Evolutionary conservation across 2,888 invertebrate genomes (phyloP).

Genomic region (Apodemia mormo): DNA sequence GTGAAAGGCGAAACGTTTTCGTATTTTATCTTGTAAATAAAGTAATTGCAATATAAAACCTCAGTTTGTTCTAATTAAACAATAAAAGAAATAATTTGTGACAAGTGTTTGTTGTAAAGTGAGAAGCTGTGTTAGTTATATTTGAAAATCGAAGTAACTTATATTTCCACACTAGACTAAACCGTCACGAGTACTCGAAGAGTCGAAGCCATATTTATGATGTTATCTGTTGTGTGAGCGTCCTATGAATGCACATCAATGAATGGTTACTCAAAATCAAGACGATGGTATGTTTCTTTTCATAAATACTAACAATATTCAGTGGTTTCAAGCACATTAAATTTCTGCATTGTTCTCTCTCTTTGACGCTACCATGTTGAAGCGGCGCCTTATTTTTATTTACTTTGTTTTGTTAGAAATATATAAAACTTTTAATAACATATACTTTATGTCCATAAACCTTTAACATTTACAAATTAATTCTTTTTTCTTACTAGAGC

Average conservation of each 20-base stretch:
- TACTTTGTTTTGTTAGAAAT: constrained; percentile 37
- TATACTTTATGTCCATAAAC: neutral
- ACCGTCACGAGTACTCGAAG: constrained; percentile 77
- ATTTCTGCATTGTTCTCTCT: constrained; percentile 63
- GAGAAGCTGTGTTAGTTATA: constrained; percentile 55
- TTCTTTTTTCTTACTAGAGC: neutral
- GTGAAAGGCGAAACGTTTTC: constrained; percentile 84
- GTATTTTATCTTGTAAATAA: constrained; percentile 78
- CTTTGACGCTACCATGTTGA: constrained; percentile 72
- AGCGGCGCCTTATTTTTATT: constrained; percentile 71
- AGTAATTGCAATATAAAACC: constrained; percentile 62
- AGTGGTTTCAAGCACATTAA: constrained; percentile 45
- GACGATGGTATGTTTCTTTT: constrained; percentile 72
- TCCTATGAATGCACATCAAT: constrained; percentile 75
- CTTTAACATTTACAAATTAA: neutral
- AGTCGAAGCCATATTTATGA: constrained; percentile 85
- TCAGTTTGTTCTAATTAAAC: constrained; percentile 49
- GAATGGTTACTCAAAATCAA: constrained; percentile 64
- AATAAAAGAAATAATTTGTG: constrained; percentile 45
- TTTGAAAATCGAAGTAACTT: constrained; percentile 58
- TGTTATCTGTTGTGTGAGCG: constrained; percentile 82
- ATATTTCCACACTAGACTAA: constrained; percentile 79
- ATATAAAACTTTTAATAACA: constrained; percentile 29
- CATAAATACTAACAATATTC: constrained; percentile 41
- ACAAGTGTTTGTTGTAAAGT: constrained; percentile 59